Percentiles rank a stretch among this genome's conserved stretches.
These are phyloP conservation scores for Phataginus tetradactyla DNA, from an alignment of 2,797 vertebrate species.

Conservation along the genomic window DNA sequence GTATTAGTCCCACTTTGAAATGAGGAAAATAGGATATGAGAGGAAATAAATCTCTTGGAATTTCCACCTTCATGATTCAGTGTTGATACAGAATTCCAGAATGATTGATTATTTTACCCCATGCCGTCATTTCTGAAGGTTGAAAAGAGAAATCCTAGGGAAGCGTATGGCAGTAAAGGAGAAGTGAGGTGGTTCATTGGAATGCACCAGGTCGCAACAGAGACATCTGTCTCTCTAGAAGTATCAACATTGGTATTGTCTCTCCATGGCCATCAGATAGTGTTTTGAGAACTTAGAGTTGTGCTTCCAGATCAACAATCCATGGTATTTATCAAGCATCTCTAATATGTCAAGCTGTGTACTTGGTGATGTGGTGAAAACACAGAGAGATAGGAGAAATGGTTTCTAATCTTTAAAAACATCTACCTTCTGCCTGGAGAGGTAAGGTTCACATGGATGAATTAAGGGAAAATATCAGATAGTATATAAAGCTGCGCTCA, in stretches of 20 bases:
- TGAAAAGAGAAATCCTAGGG: background rate
- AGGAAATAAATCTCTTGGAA: constrained; percentile 12
- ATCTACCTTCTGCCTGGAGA: background rate
- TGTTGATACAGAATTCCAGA: background rate
- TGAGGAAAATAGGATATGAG: background rate
- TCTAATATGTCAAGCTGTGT: background rate
- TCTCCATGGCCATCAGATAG: too few relatives aligned
- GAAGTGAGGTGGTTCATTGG: background rate
- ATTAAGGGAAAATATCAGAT: background rate
- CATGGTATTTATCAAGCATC: background rate
- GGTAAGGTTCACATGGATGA: background rate
- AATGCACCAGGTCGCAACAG: background rate
- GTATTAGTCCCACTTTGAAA: background rate
- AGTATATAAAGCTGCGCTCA: background rate
- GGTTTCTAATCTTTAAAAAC: background rate
- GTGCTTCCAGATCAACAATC: background rate
- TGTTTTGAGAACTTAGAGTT: background rate
- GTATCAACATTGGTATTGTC: background rate
- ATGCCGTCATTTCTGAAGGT: background rate
- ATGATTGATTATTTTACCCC: background rate
- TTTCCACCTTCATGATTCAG: background rate
- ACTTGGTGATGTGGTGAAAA: background rate
- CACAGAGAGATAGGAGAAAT: background rate
- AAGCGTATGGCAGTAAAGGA: background rate
- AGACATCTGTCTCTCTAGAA: background rate